phyloP scores from a whole-genome alignment of 2,888 invertebrate species.

The Sialis lutaria region DNA sequence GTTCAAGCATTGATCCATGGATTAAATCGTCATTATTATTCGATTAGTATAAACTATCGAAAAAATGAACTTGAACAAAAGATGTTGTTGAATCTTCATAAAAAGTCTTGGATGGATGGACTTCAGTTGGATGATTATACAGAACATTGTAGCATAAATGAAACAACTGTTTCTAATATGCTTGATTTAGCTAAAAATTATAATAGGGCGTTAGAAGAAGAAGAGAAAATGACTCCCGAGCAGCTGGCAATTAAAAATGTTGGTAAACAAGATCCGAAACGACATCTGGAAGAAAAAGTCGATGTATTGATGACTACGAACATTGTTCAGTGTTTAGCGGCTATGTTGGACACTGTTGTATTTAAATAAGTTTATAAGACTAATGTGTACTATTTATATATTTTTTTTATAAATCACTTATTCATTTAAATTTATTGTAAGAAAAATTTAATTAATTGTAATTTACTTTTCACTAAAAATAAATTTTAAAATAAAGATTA shows the following conservation, averaged over 20 bases:
- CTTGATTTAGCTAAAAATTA: constrained; percentile 94
- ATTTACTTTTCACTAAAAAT: too few relatives aligned
- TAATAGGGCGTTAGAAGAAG: constrained; percentile 81
- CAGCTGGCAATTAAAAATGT: constrained; percentile 99
- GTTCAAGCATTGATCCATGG: constrained; percentile 99
- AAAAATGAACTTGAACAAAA: constrained; percentile 99
- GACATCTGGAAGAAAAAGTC: constrained; percentile 97
- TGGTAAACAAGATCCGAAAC: constrained; percentile 96
- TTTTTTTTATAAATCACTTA: too few relatives aligned
- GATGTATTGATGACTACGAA: constrained; percentile 93
- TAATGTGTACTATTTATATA: background rate
- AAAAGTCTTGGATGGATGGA: constrained; percentile 98
- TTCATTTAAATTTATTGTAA: too few relatives aligned
- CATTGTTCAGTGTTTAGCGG: constrained; percentile 93
- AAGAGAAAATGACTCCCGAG: constrained; percentile 98
- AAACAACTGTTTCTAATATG: constrained; percentile 90
- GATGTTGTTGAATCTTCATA: constrained; percentile 96
- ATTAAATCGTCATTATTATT: constrained; percentile 96
- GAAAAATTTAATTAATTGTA: too few relatives aligned
- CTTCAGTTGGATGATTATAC: constrained; percentile 79
- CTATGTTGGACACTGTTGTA: constrained; percentile 86
- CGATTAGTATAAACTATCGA: constrained; percentile 97
- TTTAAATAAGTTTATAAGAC: constrained; percentile 47
- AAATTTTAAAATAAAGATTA: too few relatives aligned
- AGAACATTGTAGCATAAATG: constrained; percentile 85